Percentiles rank a stretch among this genome's conserved stretches.
Evolutionary conservation across 2,797 vertebrate genomes (phyloP).

Genomic region (Pangasius sanitwongsei): DNA sequence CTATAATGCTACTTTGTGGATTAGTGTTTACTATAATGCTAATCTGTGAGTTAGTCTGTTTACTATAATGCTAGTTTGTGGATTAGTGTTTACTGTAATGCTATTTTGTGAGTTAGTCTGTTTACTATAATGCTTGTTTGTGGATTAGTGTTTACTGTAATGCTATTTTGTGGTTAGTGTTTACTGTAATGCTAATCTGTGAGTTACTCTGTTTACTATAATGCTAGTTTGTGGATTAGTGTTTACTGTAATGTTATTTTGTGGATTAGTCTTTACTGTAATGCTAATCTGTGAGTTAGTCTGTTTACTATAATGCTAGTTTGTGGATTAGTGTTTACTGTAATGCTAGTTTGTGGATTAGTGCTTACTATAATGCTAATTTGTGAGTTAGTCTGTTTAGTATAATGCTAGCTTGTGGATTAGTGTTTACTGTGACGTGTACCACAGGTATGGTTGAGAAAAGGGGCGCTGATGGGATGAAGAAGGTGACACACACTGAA

Average conservation of each 20-base stretch:
- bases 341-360: no score
- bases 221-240: not conserved
- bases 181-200: not conserved
- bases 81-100: not conserved
- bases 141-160: not conserved
- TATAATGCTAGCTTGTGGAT: not conserved
- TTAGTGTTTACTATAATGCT: not conserved
- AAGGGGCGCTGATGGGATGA: conserved; percentile 35
- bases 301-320: not conserved
- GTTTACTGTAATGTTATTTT: not conserved
- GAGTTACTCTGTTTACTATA: not conserved
- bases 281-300: not conserved
- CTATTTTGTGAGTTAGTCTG: not conserved
- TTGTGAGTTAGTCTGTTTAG: not conserved
- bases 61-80: not conserved
- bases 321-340: not conserved
- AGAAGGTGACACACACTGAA: not conserved
- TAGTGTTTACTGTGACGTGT: not conserved
- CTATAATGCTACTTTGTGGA: not conserved
- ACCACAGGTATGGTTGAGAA: conserved; percentile 28
- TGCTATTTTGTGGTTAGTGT: not conserved
- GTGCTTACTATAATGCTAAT: not conserved
- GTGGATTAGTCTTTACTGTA: not conserved
- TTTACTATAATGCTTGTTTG: not conserved
- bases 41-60: not conserved